Evolutionary conservation across 2,113 vertebrate species (phyloP).

Genomic region (Rhynchopsitta pachyrhyncha): DNA sequence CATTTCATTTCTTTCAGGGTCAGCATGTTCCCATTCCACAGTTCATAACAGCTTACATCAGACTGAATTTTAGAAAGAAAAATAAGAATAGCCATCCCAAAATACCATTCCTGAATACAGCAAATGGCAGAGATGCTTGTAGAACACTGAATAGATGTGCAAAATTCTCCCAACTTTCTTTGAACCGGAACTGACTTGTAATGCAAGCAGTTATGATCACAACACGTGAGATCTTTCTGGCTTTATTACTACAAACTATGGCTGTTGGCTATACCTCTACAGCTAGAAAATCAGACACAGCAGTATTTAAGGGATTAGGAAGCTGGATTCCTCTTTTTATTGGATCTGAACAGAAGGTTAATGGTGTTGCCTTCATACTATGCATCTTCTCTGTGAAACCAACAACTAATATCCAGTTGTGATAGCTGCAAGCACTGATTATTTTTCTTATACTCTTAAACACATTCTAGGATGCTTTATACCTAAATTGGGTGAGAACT

Average conservation of each 20-base stretch:
- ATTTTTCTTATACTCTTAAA: neutral
- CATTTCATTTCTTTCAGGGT: neutral
- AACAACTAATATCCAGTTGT: fast-evolving
- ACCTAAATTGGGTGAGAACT: neutral
- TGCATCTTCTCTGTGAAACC: neutral
- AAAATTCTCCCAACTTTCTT: neutral
- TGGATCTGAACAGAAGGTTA: neutral
- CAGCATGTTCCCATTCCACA: neutral
- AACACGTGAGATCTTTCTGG: neutral
- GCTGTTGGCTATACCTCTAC: neutral
- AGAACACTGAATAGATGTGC: neutral
- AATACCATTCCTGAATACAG: neutral
- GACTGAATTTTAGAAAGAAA: neutral
- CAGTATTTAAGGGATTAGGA: neutral
- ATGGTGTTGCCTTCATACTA: neutral
- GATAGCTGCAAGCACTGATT: neutral
- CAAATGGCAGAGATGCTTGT: neutral
- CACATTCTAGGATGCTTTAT: neutral
- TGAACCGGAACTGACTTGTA: neutral
- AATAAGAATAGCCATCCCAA: neutral
- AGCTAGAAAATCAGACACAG: neutral
- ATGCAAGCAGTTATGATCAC: neutral
- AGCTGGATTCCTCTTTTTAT: neutral
- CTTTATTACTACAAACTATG: neutral
- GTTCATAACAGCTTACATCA: neutral